Base-by-base conservation (phyloP, 1,140 invertebrate species). In the Saccostrea cuccullata region DNA sequence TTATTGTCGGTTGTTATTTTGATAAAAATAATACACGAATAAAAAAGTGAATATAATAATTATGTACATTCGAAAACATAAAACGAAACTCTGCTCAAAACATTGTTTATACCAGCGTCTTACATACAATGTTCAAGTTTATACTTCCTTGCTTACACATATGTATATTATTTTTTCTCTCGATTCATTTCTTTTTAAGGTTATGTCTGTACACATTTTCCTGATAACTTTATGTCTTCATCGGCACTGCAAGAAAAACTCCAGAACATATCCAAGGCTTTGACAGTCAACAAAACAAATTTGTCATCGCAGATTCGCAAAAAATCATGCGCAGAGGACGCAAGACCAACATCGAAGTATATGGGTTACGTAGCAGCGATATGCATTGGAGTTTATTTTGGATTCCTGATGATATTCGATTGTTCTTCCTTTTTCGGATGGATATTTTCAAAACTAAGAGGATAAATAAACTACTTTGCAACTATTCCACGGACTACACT, bases 321-420 rank as follows among this genome's bases (percentile, higher is more conserved):
- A 36, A 86, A 73, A 60, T 70, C 85, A 47, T 67, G 85, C 36
- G 85, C 85, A 36, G 85, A 86, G 20, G 85, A 86, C 12, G 15
- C 30, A 47, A 26, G 85, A 70, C 58, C 58, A 12, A 17, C 58
- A 15, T 64, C 58, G 30, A 40, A 20, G 30, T 67, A n/a, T 36
- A 86, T 86, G 60, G 85, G 85, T 17, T 67, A 40, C 36, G 26
- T 70, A 47, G 85, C 85, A 2, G 40, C 15, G 20, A 17, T 86
- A 40, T n/a, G 67, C 30, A 20, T 86, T 15, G 58, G 23, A 26
- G 30, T 86, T 47, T 55, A 9, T 55, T 56, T 84, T 12, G 82
- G 82, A 84, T 17, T 84, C n/a, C 4, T 84, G 15, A 17, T 84
- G 11, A 11, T 84, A 0, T 17, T 26, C 9, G 82, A 84, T 11